Base-by-base conservation (phyloP, 2,113 vertebrate species). In the Tenrec ecaudatus region DNA sequence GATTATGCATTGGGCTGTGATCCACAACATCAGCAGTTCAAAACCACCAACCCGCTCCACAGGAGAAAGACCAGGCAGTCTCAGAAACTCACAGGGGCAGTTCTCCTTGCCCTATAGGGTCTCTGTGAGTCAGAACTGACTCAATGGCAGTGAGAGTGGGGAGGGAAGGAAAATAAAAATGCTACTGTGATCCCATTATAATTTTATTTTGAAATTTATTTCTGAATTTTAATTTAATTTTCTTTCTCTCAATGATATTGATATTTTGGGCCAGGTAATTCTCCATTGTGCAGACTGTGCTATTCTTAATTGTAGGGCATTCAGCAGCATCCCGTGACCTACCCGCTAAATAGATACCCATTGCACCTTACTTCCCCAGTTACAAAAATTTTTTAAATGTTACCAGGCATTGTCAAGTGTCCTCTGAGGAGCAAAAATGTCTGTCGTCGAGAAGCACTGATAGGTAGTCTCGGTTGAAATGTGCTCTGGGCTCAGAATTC, bases 401-500 rank as follows among this genome's bases (percentile, higher is more conserved):
- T 62, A 58, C n/a, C 25, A 89, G 60, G 80, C 10, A 57, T 36
- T 88, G 60, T 6, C 78, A 89, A 82, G 90, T 22, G 43, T n/a
- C 62, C 17, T 40, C n/a, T 9, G 7, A 23, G n/a, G 86, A 23
- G 69, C 71, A 88, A 93, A 80, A 80, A 11, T 60, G 12, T 76
- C 58, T 82, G 75, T 47, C 22, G 20, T 17, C 90, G 86, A 90
- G 60, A 89, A 86, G 22, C 36, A 79, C 36, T 82, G 31, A 89
- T 38, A 62, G n/a, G 88, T 0, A 31, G 36, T 79, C 53, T 76
- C 71, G 25, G 12, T 78, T 90, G 73, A 93, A 94, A 90, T 60
- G 60, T 53, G 16, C n/a, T 81, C 86, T 78, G n/a, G 40, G 29
- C 53, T 94, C 53, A 47, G 68, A 83, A 93, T 96, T 92, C 83